phyloP scores from a whole-genome alignment of 2,113 vertebrate genomes.

The Tyto alba region DNA sequence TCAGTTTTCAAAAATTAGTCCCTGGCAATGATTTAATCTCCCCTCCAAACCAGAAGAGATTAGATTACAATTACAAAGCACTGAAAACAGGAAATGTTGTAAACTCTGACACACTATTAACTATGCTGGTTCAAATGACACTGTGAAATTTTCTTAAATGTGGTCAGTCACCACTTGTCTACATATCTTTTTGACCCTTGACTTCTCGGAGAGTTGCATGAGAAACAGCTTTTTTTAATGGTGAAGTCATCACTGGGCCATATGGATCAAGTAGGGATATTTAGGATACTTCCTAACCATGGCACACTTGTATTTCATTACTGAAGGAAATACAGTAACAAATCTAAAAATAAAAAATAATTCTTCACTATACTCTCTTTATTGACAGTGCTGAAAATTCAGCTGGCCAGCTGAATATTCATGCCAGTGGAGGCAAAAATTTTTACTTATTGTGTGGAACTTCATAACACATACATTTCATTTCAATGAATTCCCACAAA shows the following conservation, averaged over 20 bases:
- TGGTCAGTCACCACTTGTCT: neutral
- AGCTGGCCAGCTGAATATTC: neutral
- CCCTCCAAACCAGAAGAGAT: constrained; percentile 14
- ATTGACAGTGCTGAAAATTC: neutral
- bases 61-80: constrained; percentile 47
- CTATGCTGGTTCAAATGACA: neutral
- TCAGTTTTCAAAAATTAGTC: neutral
- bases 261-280: neutral
- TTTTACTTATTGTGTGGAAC: neutral
- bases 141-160: neutral
- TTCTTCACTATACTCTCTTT: neutral
- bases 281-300: neutral
- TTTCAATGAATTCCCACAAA: neutral
- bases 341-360: neutral
- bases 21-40: constrained; percentile 21
- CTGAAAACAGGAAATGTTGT: constrained; percentile 37
- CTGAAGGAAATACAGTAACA: neutral
- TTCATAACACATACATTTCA: neutral
- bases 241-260: neutral
- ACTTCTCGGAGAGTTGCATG: neutral
- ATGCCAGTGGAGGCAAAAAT: neutral
- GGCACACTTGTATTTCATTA: neutral
- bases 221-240: neutral
- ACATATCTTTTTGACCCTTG: neutral
- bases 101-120: constrained; percentile 40